Base-by-base conservation (phyloP, 1,140 invertebrate species). In the Bemisia tabaci region DNA sequence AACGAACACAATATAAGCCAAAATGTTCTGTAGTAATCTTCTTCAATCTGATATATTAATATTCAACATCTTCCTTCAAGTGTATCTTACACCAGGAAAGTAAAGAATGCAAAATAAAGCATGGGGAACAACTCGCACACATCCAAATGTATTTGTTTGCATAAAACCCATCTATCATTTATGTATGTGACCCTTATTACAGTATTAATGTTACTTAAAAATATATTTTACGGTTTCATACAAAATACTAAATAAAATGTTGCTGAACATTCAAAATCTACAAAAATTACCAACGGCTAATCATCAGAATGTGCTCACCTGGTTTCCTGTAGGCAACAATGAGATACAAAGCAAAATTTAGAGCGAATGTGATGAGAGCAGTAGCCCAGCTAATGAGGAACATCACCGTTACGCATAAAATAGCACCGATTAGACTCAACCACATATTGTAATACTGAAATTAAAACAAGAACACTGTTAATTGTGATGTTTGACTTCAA, bases 371-470 rank as follows among this genome's bases (percentile, higher is more conserved):
- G 70, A 95, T 80, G 2, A 98, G 79, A 48, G 95, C 95, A 11
- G 93, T 95, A 80, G 84, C 81, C 89, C 92, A 95, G 71, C 92
- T 94, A 72, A 97, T 94, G 68, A 97, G 81, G 78, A 98, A 97
- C 95, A 98, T 98, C 26, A 96, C 93, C 63, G 85, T 85, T 63
- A 97, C 84, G 76, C 95, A 98, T 21, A 97, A 76, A 65, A 94
- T 78, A n/a, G 94, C 79, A 60, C 95, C 95, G 69, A 87, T 61
- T 59, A 97, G 82, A 76, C 92, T 95, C 24, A 97, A 79, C 95
- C 94, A 97, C 87, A 92, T 94, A 76, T 95, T 97, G 79, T 96
- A 98, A 78, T 90, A 93, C 86, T 92, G 78, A 70, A 87, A 87
- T 68, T 74, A 63, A 25, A 63, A 68, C 63, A 48, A 48, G 33